A percentile compares a stretch with the other conserved stretches of the same genome.
These are phyloP conservation scores for Pyralis farinalis DNA, from an alignment of 2,888 invertebrate species.

Conservation along the genomic window DNA sequence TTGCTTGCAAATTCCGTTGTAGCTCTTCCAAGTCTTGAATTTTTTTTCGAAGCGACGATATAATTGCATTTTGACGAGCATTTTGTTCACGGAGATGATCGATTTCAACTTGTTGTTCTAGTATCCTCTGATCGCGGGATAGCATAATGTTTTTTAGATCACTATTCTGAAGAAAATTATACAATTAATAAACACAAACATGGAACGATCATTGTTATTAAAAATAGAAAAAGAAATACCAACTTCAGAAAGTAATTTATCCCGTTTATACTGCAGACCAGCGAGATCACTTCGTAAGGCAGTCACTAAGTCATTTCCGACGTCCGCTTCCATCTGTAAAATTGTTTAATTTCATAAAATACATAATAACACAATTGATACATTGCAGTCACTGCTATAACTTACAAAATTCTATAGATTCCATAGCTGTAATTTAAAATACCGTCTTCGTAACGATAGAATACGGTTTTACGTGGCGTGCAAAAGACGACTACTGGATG, in stretches of 20 bases:
- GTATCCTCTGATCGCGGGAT: constrained; percentile 85
- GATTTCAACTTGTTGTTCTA: constrained; percentile 89
- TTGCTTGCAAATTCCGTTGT: constrained; percentile 84
- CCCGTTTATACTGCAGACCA: constrained; percentile 91
- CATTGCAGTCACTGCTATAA: constrained; percentile 13
- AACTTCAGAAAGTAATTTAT: constrained; percentile 89
- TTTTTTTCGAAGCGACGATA: constrained; percentile 89
- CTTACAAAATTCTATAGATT: constrained; percentile 49
- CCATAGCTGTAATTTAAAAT: constrained; percentile 11
- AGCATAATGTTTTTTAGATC: constrained; percentile 87
- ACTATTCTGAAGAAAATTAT: constrained; percentile 77
- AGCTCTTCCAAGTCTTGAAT: constrained; percentile 89
- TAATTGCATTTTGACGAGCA: constrained; percentile 90
- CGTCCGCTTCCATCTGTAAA: constrained; percentile 79
- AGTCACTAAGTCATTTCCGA: constrained; percentile 85
- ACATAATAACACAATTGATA: background rate
- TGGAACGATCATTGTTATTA: background rate
- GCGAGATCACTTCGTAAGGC: constrained; percentile 91
- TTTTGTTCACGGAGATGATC: constrained; percentile 90
- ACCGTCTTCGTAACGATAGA: constrained; percentile 18
- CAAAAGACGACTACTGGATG: constrained; percentile 56
- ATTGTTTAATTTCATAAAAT: constrained; percentile 8
- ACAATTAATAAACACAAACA: constrained; percentile 7
- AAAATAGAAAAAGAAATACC: constrained; percentile 23
- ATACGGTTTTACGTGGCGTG: constrained; percentile 53